A percentile compares a stretch with the other conserved stretches of the same genome.
These are phyloP conservation scores for Caradrina clavipalpis DNA, from an alignment of 2,888 invertebrate genomes.

Conservation along the genomic window DNA sequence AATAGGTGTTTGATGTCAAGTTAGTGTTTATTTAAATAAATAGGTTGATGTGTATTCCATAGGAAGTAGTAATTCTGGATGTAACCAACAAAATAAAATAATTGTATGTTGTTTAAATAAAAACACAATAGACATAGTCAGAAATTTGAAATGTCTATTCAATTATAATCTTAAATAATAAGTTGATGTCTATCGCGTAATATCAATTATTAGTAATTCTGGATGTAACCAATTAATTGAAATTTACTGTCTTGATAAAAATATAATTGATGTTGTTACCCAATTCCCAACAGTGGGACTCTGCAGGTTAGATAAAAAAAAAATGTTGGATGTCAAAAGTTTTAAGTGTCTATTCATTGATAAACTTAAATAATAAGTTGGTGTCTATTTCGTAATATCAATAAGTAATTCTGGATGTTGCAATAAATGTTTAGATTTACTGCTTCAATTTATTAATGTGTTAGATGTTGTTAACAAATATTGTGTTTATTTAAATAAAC, in stretches of 20 bases:
- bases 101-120: no score
- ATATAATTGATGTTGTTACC: no score
- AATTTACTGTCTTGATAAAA: no score
- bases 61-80: no score
- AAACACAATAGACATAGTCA: no score
- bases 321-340: not conserved
- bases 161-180: not conserved
- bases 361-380: not conserved
- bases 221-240: not conserved
- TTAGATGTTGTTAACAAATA: no score
- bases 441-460: not conserved
- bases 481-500: not conserved
- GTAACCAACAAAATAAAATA: no score
- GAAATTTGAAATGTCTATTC: no score
- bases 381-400: not conserved
- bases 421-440: not conserved
- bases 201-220: not conserved
- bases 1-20: not conserved
- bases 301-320: no score
- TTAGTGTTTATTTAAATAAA: not conserved
- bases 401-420: not conserved
- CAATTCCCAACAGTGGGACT: no score
- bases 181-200: not conserved
- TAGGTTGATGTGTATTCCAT: no score
- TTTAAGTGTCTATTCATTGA: not conserved